Conservation (phyloP, 2,113 vertebrate species). For the Pelecanoides urinatrix region DNA sequence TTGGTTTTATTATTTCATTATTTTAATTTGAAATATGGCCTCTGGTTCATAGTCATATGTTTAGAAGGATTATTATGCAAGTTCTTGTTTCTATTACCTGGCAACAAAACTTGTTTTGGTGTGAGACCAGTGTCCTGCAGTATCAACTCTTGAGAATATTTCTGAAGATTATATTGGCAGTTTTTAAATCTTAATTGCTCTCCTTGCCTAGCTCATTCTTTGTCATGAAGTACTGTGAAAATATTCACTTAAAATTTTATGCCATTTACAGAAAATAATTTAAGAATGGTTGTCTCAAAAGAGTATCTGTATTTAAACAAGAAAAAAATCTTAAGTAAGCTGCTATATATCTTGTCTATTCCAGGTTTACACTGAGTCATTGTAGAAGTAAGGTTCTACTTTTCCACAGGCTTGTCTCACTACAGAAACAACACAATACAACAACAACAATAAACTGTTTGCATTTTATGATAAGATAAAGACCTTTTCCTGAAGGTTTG, state of each 20-base stretch:
- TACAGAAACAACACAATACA: conserved; percentile 5
- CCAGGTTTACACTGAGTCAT: neutral
- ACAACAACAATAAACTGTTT: conserved; percentile 33
- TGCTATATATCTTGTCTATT: neutral
- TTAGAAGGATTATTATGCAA: neutral
- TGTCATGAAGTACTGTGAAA: neutral
- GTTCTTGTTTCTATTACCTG: neutral
- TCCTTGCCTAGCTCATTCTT: neutral
- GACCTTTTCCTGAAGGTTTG: conserved; percentile 38
- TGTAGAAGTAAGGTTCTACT: neutral
- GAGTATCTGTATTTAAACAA: neutral
- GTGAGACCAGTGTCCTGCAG: neutral
- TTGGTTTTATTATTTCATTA: neutral
- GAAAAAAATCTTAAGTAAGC: neutral
- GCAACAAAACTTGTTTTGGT: neutral
- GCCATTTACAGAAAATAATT: neutral
- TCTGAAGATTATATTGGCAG: neutral
- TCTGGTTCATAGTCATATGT: neutral
- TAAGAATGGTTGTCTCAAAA: neutral
- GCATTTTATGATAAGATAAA: conserved; percentile 55
- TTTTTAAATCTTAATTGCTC: neutral
- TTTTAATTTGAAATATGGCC: neutral
- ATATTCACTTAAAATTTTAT: neutral
- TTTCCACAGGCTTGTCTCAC: conserved; percentile 23
- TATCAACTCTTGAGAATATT: neutral